Base-by-base conservation (phyloP, 2,113 vertebrate species). In the Terrapene triunguis region DNA sequence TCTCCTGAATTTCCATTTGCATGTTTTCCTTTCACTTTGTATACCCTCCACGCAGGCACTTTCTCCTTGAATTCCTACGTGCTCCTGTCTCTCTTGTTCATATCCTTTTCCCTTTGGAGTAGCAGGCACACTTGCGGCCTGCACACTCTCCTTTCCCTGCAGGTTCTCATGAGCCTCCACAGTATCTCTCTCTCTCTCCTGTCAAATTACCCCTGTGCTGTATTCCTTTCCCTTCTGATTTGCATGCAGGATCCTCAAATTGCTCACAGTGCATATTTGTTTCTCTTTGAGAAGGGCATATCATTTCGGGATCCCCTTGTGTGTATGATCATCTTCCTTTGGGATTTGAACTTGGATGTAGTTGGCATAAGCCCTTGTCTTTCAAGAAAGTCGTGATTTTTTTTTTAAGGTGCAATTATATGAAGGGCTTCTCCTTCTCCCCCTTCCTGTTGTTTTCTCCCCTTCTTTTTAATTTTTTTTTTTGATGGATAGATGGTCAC, bases 201-300 rank as follows among this genome's bases (percentile, higher is more conserved):
- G 80, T 59, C 0, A 0, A 62, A 90, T 92, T 94, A 53, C 24
- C 25, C 80, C 35, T 21, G 10, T 35, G 22, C 89, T 0, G 0
- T 24, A 6, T 74, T 93, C 38, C 29, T 94, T 80, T 96, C 57
- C 62, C 62, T 0, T 0, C 78, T 79, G 89, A 13, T 87, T 54
- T 89, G 42, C 88, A 55, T 84, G 84, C 11, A 35, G 44, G 82
- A 87, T 86, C 53, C 35, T 82, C 55, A 27, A 44, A 51, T 87
- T 88, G 80, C 50, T 89, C 80, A 89, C 16, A 1, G 57, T 57
- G 54, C 48, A 32, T 51, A 38, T 50, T 94, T 89, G 85, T 84
- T 86, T 48, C 42, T 89, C 80, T 90, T 94, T 74, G 89, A 90
- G 90, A 85, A 82, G 69, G 93, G 92, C 85, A 96, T 89, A 85